Base-by-base conservation (phyloP, 2,888 invertebrate genomes). In the Dusona sp. region DNA sequence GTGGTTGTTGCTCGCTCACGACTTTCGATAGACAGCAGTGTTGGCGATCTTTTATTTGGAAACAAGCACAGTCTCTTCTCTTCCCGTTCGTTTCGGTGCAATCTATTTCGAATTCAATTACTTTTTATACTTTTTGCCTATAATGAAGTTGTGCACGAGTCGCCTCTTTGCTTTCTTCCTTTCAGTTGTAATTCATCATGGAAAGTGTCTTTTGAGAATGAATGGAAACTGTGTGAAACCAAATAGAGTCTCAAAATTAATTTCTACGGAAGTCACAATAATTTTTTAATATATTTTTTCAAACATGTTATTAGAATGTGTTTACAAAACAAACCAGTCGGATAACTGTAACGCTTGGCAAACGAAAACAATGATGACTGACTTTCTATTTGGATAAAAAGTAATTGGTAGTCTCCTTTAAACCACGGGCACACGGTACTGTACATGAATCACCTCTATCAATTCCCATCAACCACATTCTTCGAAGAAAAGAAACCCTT, bases 21-120 rank as follows among this genome's bases (percentile, higher is more conserved):
- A 68, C 13, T 16, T 45, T 45, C 68, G 68, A 68, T 45, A n/a
- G 36, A 25, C 6, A 3, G 1, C n/a, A 38, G 2, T 38, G 22
- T 25, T 25, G 45, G 33, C 22, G 70, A 70, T 16, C 38, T 74
- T 25, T 42, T 33, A 6, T 74, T 42, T 36, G 22, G 61, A 82
- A 75, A 74, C 57, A 54, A 67, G 33, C 78, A 65, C 61, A 54
- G 57, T 57, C 48, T 70, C 72, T 19, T 83, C 64, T n/a, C 45
- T 74, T 61, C 42, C 57, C 16, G 70, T 45, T 45, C 65, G 48
- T 64, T 72, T 75, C 42, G 48, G 29, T 45, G 11, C 45, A 61
- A 4, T 61, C 42, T 8, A 11, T 25, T 61, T 75, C 57, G 22
- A 13, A 73, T 54, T 29, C 54, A 42, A 29, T 42, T 42, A 3